Evolutionary conservation across 2,888 invertebrate genomes (phyloP).

Genomic region (Acleris emargana): DNA sequence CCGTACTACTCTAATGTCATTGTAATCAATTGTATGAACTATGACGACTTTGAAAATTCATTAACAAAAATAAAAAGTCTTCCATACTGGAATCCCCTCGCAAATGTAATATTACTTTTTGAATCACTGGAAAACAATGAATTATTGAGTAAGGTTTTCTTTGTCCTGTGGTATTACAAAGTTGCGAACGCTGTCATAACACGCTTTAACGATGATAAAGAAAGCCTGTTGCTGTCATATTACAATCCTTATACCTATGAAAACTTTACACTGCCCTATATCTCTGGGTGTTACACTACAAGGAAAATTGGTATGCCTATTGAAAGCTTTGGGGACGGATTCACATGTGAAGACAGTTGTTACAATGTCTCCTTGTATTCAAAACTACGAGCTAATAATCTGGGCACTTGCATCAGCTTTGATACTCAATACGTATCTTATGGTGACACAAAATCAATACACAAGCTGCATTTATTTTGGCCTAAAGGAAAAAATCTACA

Average conservation of each 20-base stretch:
- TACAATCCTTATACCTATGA: slow-evolving; percentile 61
- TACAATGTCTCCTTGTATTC: slow-evolving; percentile 58
- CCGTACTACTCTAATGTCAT: slow-evolving; percentile 59
- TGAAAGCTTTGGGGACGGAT: slow-evolving; percentile 51
- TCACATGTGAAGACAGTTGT: slow-evolving; percentile 60
- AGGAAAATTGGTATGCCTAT: slow-evolving; percentile 58
- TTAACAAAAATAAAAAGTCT: slow-evolving; percentile 50
- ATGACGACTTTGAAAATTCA: slow-evolving; percentile 58
- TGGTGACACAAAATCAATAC: slow-evolving; percentile 39
- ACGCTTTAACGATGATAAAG: slow-evolving; percentile 51
- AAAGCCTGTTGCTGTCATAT: slow-evolving; percentile 48
- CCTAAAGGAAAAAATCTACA: slow-evolving; percentile 63
- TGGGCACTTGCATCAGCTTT: slow-evolving; percentile 68
- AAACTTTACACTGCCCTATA: slow-evolving; percentile 47
- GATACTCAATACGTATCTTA: slow-evolving; percentile 49
- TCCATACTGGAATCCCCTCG: slow-evolving; percentile 65
- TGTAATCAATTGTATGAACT: slow-evolving; percentile 53
- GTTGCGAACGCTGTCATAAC: slow-evolving; percentile 58
- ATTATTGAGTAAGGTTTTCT: slow-evolving; percentile 59
- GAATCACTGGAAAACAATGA: slow-evolving; percentile 45
- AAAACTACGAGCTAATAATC: slow-evolving; percentile 51
- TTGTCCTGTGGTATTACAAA: slow-evolving; percentile 64
- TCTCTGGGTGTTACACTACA: slow-evolving; percentile 62
- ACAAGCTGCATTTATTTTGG: slow-evolving; percentile 52
- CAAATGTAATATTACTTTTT: slow-evolving; percentile 61